Evolutionary conservation across 2,888 invertebrate genomes (phyloP), one percentile per base, ranked within the genome.

Genomic region (Chalcosyrphus nemorum): DNA sequence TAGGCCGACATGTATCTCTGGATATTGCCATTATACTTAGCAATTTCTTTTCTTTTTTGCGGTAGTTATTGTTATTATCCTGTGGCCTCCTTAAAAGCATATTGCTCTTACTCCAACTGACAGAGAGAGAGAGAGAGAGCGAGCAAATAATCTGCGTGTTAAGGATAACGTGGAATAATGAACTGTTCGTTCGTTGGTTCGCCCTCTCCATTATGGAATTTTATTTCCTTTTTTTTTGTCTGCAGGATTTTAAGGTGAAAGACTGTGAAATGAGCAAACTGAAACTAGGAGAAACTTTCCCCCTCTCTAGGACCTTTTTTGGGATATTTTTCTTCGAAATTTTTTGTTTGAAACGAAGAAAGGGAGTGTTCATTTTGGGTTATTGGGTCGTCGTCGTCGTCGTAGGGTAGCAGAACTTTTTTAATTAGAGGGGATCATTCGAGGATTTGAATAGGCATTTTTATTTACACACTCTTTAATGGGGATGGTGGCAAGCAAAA

Each of bases 391-490:
- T 63, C 50, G 68, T 63, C 32, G n/a, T 32, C 32, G 29, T 45
- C 47, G 13, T 19, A 6, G 13, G n/a, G 41, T n/a, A n/a, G n/a
- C n/a, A 21, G 38, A 41, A 41, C 13, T 13, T 21, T 61, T 75
- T 61, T 75, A 75, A 61, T 81, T 68, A 66, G 17, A 45, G 21
- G n/a, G 66, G 80, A 66, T 54, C 32, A 21, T 13, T 50, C 15
- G 11, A n/a, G 29, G 74, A 17, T 70, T 38, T 57, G 38, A 70
- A 57, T 38, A 13, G 47, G 15, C 47, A n/a, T 24, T 47, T n/a
- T 47, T 70, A 57, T 70, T 70, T 57, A 24, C 57, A 47, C 35
- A 38, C 27, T 19, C 24, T 7, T n/a, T n/a, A n/a, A 24, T 4
- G 32, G 21, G 15, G 11, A n/a, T 11, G 17, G 5, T 38, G 13